These are phyloP conservation scores for Motacilla alba DNA, from an alignment of 2,113 vertebrate species.

Conservation along the genomic window DNA sequence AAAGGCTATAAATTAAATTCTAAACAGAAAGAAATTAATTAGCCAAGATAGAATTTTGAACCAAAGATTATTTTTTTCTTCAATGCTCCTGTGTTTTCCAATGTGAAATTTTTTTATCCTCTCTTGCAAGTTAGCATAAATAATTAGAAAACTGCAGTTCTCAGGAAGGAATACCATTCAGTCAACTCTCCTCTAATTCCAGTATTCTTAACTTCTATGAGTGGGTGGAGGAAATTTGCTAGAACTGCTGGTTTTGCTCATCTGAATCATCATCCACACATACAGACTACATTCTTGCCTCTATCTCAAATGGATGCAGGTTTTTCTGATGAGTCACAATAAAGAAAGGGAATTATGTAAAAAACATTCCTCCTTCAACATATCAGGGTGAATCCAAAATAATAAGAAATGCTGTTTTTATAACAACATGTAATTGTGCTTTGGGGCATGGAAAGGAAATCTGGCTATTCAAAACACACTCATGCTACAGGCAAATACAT, in stretches of 20 bases:
- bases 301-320: not conserved
- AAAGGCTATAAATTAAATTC: not conserved
- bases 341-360: not conserved
- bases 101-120: not conserved
- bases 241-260: not conserved
- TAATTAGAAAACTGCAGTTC: not conserved
- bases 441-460: not conserved
- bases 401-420: not conserved
- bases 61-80: not conserved
- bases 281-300: not conserved
- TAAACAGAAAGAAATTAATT: not conserved
- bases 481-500: not conserved
- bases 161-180: not conserved
- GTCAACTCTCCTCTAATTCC: not conserved
- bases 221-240: not conserved
- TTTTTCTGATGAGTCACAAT: not conserved
- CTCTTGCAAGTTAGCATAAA: not conserved
- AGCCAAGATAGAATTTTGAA: not conserved
- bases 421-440: not conserved
- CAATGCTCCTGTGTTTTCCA: not conserved
- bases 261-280: not conserved
- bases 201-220: not conserved
- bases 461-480: not conserved
- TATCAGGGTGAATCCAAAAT: not conserved
- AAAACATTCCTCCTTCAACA: not conserved